Evolutionary conservation across 2,888 invertebrate genomes (phyloP).

Genomic region (Aleiodes leptofemur): DNA sequence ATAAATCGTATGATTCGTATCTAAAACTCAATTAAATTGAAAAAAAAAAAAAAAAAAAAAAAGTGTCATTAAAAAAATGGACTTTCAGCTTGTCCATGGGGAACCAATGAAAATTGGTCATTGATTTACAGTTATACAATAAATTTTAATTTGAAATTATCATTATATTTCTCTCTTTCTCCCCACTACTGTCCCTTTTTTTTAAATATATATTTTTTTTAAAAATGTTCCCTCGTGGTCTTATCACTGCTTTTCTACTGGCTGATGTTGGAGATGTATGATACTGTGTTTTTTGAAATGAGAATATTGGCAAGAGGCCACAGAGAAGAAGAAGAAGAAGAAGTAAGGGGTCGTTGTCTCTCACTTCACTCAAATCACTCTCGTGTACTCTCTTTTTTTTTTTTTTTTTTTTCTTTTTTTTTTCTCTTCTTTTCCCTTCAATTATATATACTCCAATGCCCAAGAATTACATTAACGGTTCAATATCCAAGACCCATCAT

Average conservation of each 20-base stretch:
- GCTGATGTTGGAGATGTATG: conserved; percentile 31
- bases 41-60: background rate
- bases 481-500: conserved; percentile 16
- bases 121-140: conserved; percentile 5
- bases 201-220: background rate
- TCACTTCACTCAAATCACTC: conserved; percentile 17
- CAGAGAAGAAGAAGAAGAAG: background rate
- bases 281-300: conserved; percentile 26
- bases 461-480: conserved; percentile 28
- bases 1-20: too few species aligned
- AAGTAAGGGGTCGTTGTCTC: conserved; percentile 41
- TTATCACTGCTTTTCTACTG: conserved; percentile 55
- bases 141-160: conserved; percentile 32
- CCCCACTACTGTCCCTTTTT: conserved; percentile 17
- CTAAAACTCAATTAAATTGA: background rate
- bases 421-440: too few species aligned
- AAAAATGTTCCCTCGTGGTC: conserved; percentile 43
- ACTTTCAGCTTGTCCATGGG: too few species aligned
- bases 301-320: conserved; percentile 38
- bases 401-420: too few species aligned
- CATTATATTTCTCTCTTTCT: conserved; percentile 20
- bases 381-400: background rate
- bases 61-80: too few species aligned
- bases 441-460: conserved; percentile 2
- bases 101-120: background rate